Evolutionary conservation across 1,140 invertebrate genomes (phyloP).

Genomic region (Drosophila kurseongensis): DNA sequence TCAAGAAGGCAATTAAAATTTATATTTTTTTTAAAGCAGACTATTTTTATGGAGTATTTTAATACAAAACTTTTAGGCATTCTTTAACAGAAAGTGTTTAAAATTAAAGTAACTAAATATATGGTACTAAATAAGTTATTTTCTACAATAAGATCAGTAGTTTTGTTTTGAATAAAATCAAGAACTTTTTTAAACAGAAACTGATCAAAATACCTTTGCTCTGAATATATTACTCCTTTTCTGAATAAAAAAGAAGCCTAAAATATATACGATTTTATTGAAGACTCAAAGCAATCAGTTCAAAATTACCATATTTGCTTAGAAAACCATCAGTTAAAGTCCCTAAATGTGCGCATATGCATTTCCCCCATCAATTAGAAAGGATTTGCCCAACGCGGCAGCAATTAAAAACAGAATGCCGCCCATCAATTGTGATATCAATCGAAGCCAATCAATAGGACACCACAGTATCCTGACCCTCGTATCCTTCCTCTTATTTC

Average conservation of each 20-base stretch:
- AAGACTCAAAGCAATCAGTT: background rate
- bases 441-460: constrained; percentile 51
- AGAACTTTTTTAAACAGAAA: too few relatives aligned
- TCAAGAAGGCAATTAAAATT: too few relatives aligned
- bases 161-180: too few relatives aligned
- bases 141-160: too few relatives aligned
- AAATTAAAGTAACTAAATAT: too few relatives aligned
- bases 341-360: background rate
- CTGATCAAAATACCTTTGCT: too few relatives aligned
- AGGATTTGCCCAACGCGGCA: constrained; percentile 29
- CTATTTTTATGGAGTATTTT: too few relatives aligned
- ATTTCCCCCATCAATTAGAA: constrained; percentile 24
- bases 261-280: background rate
- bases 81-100: too few relatives aligned
- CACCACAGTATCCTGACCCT: constrained; percentile 32
- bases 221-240: too few relatives aligned
- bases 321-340: background rate
- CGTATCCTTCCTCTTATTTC: background rate
- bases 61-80: too few relatives aligned
- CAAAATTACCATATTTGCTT: background rate
- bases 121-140: too few relatives aligned
- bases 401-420: constrained; percentile 60
- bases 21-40: too few relatives aligned
- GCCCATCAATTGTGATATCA: constrained; percentile 63
- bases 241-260: background rate